Conservation (phyloP, 2,888 invertebrate genomes). For the Athalia rosae region DNA sequence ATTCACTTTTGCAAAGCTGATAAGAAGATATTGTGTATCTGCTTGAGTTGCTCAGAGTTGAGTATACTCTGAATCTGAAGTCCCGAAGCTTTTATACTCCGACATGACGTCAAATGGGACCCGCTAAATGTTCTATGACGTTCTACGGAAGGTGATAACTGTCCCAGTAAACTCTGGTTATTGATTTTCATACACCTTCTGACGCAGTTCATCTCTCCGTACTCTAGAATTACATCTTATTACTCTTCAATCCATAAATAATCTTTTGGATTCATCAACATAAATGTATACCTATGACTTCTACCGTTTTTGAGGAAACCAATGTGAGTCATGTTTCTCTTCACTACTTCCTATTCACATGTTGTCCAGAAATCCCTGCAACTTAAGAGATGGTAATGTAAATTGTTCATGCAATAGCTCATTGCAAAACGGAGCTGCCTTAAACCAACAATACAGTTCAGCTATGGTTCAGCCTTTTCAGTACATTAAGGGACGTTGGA, state of each 20-base stretch:
- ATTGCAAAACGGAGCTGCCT: too few relatives aligned
- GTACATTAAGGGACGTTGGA: too few relatives aligned
- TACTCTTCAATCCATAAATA: not conserved
- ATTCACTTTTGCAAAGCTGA: not conserved
- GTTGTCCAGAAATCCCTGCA: not conserved
- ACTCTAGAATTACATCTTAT: not conserved
- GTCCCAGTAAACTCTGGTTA: slow-evolving; percentile 63
- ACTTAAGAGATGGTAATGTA: too few relatives aligned
- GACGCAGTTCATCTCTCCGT: not conserved
- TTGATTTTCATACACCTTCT: slow-evolving; percentile 17
- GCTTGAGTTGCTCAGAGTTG: slow-evolving; percentile 49
- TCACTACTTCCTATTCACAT: not conserved
- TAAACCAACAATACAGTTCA: too few relatives aligned
- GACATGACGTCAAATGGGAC: slow-evolving; percentile 69
- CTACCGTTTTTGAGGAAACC: not conserved
- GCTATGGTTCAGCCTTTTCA: too few relatives aligned
- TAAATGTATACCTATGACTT: not conserved
- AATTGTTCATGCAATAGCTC: too few relatives aligned
- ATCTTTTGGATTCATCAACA: not conserved
- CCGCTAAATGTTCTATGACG: slow-evolving; percentile 70
- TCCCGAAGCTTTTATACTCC: slow-evolving; percentile 65
- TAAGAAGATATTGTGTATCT: slow-evolving; percentile 10
- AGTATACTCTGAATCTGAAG: slow-evolving; percentile 54
- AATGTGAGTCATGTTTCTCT: slow-evolving; percentile 13
- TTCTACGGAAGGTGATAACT: slow-evolving; percentile 65